Evolutionary conservation across 2,113 vertebrate genomes (phyloP).

Genomic region (Asarcornis scutulata): DNA sequence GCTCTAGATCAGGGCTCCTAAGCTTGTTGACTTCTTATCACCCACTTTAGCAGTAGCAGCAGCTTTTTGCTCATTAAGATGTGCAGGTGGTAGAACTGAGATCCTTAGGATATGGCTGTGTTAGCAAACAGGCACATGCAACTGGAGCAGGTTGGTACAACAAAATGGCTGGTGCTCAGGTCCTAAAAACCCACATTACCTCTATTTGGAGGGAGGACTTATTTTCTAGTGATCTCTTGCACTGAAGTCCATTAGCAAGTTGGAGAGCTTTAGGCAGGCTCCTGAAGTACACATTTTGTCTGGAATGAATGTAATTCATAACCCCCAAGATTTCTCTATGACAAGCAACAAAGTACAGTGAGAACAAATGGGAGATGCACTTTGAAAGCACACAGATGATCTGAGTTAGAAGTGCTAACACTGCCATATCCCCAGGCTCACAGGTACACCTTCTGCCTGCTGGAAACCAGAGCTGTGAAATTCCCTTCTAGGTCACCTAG

Average conservation of each 20-base stretch:
- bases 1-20: background rate
- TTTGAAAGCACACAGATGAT: background rate
- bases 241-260: background rate
- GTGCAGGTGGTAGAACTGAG: background rate
- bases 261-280: background rate
- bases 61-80: background rate
- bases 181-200: rapidly evolving
- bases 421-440: background rate
- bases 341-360: background rate
- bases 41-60: background rate
- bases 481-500: background rate
- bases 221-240: background rate
- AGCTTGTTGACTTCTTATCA: background rate
- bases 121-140: background rate
- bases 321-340: background rate
- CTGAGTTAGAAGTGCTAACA: background rate
- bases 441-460: background rate
- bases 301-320: background rate
- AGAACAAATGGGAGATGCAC: background rate
- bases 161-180: background rate
- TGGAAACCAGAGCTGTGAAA: background rate
- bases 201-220: background rate
- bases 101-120: background rate
- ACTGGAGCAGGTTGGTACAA: rapidly evolving
- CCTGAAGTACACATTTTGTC: background rate